A percentile compares a stretch with the other conserved stretches of the same genome.
Conservation (phyloP, 1,140 invertebrate species). For the Stegodyphus mimosarum region DNA sequence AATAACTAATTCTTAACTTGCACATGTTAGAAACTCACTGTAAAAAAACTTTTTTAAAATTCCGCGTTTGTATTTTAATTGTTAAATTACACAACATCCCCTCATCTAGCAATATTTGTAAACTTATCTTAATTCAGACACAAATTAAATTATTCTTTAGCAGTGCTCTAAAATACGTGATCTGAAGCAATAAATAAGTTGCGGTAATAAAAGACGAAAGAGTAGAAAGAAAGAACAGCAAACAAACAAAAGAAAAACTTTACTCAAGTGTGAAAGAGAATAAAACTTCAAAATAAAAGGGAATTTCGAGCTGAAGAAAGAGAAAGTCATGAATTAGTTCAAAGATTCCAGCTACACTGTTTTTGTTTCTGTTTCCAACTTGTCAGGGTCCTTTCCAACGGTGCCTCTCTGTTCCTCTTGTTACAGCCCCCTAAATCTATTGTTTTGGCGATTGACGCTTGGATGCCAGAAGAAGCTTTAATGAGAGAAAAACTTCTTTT, state of each 20-base stretch:
- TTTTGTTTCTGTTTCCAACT: conserved; percentile 21
- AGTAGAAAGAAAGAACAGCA: background rate
- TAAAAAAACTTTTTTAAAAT: no score
- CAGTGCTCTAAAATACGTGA: no score
- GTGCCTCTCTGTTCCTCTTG: conserved; percentile 7
- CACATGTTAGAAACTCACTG: no score
- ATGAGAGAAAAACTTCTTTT: conserved; percentile 22
- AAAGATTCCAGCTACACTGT: conserved; percentile 31
- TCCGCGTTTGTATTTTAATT: no score
- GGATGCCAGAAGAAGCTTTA: conserved; percentile 30
- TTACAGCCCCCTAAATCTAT: conserved; percentile 6
- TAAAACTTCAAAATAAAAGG: background rate
- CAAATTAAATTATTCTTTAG: no score
- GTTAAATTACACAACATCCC: no score
- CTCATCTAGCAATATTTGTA: no score
- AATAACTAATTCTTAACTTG: no score
- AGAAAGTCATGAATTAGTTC: conserved; percentile 32
- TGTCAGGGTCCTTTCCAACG: conserved; percentile 23
- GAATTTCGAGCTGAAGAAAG: background rate
- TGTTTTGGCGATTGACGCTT: conserved; percentile 38
- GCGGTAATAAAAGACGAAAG: no score
- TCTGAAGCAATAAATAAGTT: no score
- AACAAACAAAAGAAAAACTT: background rate
- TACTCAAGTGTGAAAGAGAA: no score
- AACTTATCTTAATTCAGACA: no score